Percentiles rank a stretch among this genome's conserved stretches.
Conservation (phyloP, 2,888 invertebrate genomes). For the Linyphia triangularis region DNA sequence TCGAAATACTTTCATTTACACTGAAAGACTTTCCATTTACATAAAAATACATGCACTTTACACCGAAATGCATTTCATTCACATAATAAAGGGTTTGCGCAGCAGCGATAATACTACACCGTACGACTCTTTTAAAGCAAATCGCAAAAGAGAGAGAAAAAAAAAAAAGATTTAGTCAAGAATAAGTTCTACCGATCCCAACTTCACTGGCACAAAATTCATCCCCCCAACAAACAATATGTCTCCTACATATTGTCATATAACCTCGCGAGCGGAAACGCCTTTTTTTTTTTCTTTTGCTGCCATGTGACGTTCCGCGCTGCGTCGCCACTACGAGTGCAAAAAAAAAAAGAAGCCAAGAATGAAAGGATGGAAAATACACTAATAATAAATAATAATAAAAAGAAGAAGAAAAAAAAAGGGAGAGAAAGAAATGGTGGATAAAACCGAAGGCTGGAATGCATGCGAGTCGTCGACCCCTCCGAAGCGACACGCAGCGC, state of each 20-base stretch:
- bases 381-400: constrained; percentile 58
- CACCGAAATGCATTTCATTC: too few species aligned
- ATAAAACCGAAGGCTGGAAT: constrained; percentile 65
- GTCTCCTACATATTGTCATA: neutral
- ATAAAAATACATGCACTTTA: too few species aligned
- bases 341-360: constrained; percentile 21
- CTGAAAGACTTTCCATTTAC: too few species aligned
- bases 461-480: constrained; percentile 67
- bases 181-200: too few species aligned
- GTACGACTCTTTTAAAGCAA: too few species aligned
- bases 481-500: constrained; percentile 47
- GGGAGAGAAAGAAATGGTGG: constrained; percentile 2
- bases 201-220: neutral
- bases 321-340: constrained; percentile 8
- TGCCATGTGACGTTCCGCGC: constrained; percentile 35
- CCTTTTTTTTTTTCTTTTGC: constrained; percentile 26
- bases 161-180: neutral
- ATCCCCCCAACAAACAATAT: neutral
- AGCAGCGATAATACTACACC: too few species aligned
- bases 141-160: too few species aligned
- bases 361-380: constrained; percentile 32
- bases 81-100: too few species aligned
- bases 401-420: constrained; percentile 10
- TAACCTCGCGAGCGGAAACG: constrained; percentile 50
- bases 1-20: too few species aligned